Evolutionary conservation across 2,113 vertebrate genomes (phyloP).

Genomic region (Recurvirostra avosetta): DNA sequence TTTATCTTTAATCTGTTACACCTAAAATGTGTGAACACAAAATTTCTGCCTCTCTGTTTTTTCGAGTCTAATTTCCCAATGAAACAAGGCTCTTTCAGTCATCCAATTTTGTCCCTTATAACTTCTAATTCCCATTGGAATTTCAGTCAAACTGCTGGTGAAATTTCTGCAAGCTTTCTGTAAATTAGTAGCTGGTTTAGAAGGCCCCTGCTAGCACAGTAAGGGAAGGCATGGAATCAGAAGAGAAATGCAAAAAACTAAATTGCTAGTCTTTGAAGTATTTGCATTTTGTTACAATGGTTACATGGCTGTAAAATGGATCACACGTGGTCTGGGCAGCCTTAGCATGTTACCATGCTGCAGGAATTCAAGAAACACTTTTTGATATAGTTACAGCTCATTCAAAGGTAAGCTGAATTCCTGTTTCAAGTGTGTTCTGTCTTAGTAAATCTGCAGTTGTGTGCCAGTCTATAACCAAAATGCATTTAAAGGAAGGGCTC

Average conservation of each 20-base stretch:
- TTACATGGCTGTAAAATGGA: background rate
- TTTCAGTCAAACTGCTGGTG: background rate
- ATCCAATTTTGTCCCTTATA: background rate
- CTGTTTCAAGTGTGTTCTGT: background rate
- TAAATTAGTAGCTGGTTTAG: background rate
- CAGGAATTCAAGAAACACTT: background rate
- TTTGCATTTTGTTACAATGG: background rate
- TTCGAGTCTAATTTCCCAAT: background rate
- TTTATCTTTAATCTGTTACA: background rate
- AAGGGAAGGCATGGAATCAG: background rate
- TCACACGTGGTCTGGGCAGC: background rate
- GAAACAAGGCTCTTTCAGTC: background rate
- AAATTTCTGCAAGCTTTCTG: background rate
- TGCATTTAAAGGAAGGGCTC: background rate
- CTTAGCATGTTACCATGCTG: background rate
- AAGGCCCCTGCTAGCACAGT: background rate
- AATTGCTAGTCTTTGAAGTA: background rate
- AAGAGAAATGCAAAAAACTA: background rate
- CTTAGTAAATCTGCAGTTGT: background rate
- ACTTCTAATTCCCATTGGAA: background rate
- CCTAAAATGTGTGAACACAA: background rate
- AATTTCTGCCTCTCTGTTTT: background rate
- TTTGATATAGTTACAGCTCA: background rate
- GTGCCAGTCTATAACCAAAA: background rate
- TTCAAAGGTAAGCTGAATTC: background rate